Evolutionary conservation across 2,888 invertebrate species (phyloP), one percentile per base, ranked within the genome.

Genomic region (Lycophotia porphyrea): DNA sequence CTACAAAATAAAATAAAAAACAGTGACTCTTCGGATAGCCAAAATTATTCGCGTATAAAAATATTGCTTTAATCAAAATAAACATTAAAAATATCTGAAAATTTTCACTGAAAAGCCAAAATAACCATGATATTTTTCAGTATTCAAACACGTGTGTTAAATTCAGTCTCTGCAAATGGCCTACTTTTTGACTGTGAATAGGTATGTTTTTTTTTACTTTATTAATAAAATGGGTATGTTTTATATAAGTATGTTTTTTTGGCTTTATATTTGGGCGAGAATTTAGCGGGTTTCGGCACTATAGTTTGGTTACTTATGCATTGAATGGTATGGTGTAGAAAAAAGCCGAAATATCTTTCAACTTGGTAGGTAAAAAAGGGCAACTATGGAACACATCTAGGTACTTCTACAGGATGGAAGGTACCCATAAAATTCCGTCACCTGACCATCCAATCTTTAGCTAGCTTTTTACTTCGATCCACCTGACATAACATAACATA

Each of bases 171-270:
- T 66, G 42, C 27, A 47, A 61, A 75, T 49, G 60, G 64, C 81
- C 84, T 73, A 84, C 47, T 72, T 84, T 80, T 47, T 42, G 31
- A 13, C 5, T 36, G 52, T 72, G 52, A 70, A 71, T 78, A 36
- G 24, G 15, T 8, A 47, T 15, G 24, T 47, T 52, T 42, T 64
- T 68, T 52, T n/a, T n/a, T n/a, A n/a, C n/a, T n/a, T n/a, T n/a
- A n/a, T n/a, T n/a, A n/a, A n/a, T n/a, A n/a, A n/a, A 70, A 71
- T 78, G 42, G 24, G 15, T 8, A 47, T 15, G 24, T 47, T 52
- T 42, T 64, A n/a, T n/a, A n/a, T n/a, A n/a, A n/a, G n/a, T n/a
- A n/a, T n/a, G n/a, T n/a, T n/a, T 68, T 52, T 71, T 47, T n/a
- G 18, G 27, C 1, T 67, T 36, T 39, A n/a, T 47, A 24, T 58